Percentiles rank a stretch among this genome's conserved stretches.
Conservation (phyloP, 2,888 invertebrate genomes). For the Agrochola litura region DNA sequence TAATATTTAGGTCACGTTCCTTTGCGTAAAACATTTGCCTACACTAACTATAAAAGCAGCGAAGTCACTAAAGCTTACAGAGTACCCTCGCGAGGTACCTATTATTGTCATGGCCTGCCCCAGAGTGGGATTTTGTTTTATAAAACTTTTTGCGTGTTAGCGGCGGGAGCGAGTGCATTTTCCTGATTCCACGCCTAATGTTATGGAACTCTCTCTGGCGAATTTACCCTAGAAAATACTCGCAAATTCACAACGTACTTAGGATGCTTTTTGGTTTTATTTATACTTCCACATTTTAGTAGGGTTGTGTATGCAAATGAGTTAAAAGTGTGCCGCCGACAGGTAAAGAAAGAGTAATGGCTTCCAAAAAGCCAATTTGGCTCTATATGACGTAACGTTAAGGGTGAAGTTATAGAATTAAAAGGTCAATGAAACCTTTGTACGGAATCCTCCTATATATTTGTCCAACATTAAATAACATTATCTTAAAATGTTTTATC, state of each 20-base stretch:
- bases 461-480: constrained; percentile 16
- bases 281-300: constrained; percentile 36
- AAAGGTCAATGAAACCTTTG: background rate
- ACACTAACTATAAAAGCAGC: constrained; percentile 41
- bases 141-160: constrained; percentile 69
- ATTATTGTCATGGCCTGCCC: constrained; percentile 49
- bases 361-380: constrained; percentile 3
- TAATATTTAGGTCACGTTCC: constrained; percentile 50
- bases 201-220: constrained; percentile 65
- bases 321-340: constrained; percentile 7
- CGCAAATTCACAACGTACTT: constrained; percentile 34
- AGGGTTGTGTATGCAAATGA: constrained; percentile 44
- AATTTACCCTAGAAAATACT: constrained; percentile 61
- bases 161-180: constrained; percentile 65
- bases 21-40: constrained; percentile 55
- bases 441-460: background rate
- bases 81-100: constrained; percentile 44
- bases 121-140: constrained; percentile 58
- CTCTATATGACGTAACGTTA: background rate
- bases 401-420: background rate
- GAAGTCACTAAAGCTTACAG: constrained; percentile 38
- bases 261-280: constrained; percentile 43
- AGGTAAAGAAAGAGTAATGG: constrained; percentile 30
- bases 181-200: constrained; percentile 70
- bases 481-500: constrained; percentile 13